phyloP scores from a whole-genome alignment of 2,113 vertebrate species.

The Hystrix cristata region DNA sequence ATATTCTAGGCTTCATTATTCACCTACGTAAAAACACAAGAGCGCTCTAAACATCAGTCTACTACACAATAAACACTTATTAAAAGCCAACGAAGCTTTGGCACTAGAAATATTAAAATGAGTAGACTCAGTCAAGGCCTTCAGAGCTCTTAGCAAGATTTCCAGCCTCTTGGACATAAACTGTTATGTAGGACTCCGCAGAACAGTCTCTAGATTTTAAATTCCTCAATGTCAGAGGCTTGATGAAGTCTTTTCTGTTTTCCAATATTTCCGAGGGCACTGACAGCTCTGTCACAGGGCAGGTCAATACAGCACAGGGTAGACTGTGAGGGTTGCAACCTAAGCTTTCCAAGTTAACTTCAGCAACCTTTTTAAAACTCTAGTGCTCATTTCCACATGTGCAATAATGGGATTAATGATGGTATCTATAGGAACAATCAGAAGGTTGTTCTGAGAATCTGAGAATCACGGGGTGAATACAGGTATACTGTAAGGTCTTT shows the following conservation, averaged over 20 bases:
- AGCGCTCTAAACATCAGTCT: background rate
- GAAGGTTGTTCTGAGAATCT: background rate
- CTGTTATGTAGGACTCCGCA: background rate
- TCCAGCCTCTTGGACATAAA: background rate
- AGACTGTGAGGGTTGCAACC: background rate
- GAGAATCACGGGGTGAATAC: background rate
- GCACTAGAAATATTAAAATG: background rate
- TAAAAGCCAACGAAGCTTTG: background rate
- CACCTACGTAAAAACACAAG: background rate
- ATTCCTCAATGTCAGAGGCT: background rate
- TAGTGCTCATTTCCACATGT: background rate
- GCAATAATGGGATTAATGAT: background rate
- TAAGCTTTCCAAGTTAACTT: background rate
- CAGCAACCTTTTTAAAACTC: background rate
- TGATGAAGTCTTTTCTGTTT: background rate
- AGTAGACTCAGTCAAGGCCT: background rate
- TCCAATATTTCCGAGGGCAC: background rate
- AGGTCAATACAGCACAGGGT: background rate
- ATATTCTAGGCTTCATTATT: background rate
- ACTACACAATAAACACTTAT: background rate
- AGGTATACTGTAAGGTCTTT: background rate
- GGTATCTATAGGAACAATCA: background rate
- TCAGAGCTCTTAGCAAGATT: background rate
- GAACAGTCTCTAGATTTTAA: background rate
- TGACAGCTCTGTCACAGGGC: background rate